phyloP scores from a whole-genome alignment of 1,140 invertebrate species.

The Drosophila pseudoobscura region DNA sequence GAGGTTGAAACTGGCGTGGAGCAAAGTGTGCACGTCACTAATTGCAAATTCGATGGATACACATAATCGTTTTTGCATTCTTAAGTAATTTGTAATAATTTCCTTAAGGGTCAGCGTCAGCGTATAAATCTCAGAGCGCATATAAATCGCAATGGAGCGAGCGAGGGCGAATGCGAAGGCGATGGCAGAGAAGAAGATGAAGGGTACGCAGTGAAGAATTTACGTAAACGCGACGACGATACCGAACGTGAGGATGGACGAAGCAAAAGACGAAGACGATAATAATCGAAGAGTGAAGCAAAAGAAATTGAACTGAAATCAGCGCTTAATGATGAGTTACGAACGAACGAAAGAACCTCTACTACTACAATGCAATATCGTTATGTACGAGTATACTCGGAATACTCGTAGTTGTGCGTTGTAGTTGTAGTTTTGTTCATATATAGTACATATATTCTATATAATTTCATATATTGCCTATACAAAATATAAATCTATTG shows the following conservation, averaged over 20 bases:
- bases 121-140: constrained; percentile 71
- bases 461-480: too few species aligned
- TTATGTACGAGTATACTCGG: constrained; percentile 16
- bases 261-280: constrained; percentile 46
- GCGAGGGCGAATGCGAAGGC: constrained; percentile 18
- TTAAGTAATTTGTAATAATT: constrained; percentile 84
- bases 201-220: constrained; percentile 37
- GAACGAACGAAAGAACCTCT: constrained; percentile 39
- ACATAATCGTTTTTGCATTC: constrained; percentile 83
- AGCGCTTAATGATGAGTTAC: constrained; percentile 76
- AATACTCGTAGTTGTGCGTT: too few species aligned
- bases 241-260: constrained; percentile 23
- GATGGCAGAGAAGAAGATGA: constrained; percentile 11
- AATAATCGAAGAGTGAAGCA: constrained; percentile 60
- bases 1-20: constrained; percentile 39
- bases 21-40: constrained; percentile 80
- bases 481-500: too few species aligned
- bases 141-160: constrained; percentile 58
- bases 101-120: constrained; percentile 81
- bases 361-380: constrained; percentile 53
- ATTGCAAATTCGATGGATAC: constrained; percentile 83
- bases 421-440: too few species aligned
- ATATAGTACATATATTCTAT: too few species aligned
- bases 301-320: constrained; percentile 74
- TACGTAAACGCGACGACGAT: constrained; percentile 56